Evolutionary conservation across 2,797 vertebrate genomes (phyloP).

Genomic region (Potorous gilbertii): DNA sequence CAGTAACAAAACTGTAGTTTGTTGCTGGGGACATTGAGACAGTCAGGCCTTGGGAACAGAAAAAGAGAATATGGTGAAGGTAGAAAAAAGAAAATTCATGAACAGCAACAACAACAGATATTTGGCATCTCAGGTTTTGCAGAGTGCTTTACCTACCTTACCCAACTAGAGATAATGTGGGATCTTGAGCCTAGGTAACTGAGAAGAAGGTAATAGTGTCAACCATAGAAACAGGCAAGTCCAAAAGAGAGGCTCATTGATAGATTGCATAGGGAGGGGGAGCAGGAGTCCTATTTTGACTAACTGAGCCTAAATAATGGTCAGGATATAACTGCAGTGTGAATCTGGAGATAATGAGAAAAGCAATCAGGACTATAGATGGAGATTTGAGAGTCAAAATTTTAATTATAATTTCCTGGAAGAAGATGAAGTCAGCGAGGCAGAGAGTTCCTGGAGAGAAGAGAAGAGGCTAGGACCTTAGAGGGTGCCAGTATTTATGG

Average conservation of each 20-base stretch:
- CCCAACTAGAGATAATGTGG: neutral
- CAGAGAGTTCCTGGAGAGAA: neutral
- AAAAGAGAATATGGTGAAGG: neutral
- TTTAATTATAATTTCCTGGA: neutral
- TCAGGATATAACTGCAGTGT: neutral
- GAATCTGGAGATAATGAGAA: neutral
- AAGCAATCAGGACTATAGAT: neutral
- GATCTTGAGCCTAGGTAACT: neutral
- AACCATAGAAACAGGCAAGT: neutral
- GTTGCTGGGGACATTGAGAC: slow-evolving; percentile 38
- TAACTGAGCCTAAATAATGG: neutral
- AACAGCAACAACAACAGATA: too few relatives aligned
- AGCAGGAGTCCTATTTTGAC: neutral
- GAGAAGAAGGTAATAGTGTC: neutral
- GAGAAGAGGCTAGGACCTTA: neutral
- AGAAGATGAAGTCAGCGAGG: neutral
- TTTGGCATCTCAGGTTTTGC: too few relatives aligned
- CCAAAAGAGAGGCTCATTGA: neutral
- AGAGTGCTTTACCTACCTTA: neutral
- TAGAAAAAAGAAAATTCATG: too few relatives aligned
- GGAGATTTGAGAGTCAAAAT: neutral
- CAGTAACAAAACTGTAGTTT: slow-evolving; percentile 65
- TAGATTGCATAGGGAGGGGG: neutral
- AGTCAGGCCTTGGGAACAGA: neutral
- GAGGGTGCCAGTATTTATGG: neutral